These are phyloP conservation scores for Chaetura pelagica DNA, from an alignment of 2,113 vertebrate genomes.

Conservation along the genomic window DNA sequence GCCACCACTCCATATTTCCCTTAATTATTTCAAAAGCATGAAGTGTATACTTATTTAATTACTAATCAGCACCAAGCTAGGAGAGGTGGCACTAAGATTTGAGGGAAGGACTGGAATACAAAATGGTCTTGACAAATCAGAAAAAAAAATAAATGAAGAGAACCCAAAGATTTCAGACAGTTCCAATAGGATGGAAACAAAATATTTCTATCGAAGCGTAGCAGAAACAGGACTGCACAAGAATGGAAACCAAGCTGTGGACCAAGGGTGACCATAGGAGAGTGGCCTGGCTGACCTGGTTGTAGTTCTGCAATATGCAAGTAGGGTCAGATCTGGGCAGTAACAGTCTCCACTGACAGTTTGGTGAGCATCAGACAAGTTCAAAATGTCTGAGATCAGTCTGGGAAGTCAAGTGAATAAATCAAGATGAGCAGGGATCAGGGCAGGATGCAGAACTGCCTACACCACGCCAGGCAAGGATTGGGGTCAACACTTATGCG, in stretches of 20 bases:
- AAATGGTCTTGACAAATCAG: slow-evolving; percentile 4
- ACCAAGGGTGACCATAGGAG: fast-evolving
- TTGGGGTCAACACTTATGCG: fast-evolving
- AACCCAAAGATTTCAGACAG: not conserved
- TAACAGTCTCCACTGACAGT: not conserved
- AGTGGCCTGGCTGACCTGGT: not conserved
- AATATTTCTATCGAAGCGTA: not conserved
- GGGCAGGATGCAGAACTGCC: not conserved
- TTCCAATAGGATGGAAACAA: not conserved
- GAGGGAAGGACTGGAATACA: slow-evolving; percentile 24
- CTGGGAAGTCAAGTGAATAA: not conserved
- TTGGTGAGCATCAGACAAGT: not conserved
- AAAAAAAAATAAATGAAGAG: not conserved
- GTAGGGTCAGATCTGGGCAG: not conserved
- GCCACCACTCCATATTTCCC: slow-evolving; percentile 52
- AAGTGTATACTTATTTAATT: slow-evolving; percentile 73
- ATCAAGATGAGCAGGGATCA: not conserved
- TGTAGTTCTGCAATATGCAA: not conserved
- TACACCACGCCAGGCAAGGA: not conserved
- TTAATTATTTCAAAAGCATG: slow-evolving; percentile 68
- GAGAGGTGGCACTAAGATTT: slow-evolving; percentile 22
- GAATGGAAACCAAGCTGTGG: not conserved
- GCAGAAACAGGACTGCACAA: not conserved
- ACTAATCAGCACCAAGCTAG: slow-evolving; percentile 66
- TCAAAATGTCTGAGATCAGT: not conserved